phyloP scores from a whole-genome alignment of 2,113 vertebrate genomes.

The Petrocephalus zakoni region DNA sequence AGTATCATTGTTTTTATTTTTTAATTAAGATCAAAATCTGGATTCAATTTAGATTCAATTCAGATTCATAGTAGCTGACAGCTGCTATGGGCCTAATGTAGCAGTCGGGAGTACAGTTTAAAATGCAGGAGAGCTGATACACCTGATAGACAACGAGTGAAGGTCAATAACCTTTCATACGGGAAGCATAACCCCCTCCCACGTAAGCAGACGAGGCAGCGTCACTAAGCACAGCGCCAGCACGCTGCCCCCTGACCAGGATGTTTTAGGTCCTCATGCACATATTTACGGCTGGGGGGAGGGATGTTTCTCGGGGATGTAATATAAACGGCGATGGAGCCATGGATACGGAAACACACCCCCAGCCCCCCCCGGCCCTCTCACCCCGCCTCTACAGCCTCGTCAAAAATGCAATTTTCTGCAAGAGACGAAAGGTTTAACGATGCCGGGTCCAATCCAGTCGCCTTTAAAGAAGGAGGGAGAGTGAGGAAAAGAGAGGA shows the following conservation, averaged over 20 bases:
- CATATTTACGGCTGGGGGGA: constrained; percentile 1
- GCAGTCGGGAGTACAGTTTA: not conserved
- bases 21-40: not conserved
- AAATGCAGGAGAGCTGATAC: not conserved
- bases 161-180: not conserved
- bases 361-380: constrained; percentile 15
- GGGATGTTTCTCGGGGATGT: constrained; percentile 12
- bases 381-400: constrained; percentile 27
- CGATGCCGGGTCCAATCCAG: constrained; percentile 55
- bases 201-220: not conserved
- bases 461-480: constrained; percentile 46
- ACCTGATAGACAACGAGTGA: not conserved
- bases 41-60: not conserved
- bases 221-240: not conserved
- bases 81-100: not conserved
- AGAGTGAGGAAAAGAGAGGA: constrained; percentile 27
- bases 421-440: constrained; percentile 55
- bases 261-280: not conserved
- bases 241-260: not conserved
- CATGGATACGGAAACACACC: constrained; percentile 31
- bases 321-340: constrained; percentile 28
- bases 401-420: constrained; percentile 34
- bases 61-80: not conserved
- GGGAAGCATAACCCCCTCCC: not conserved
- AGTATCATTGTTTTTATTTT: not conserved